A percentile compares a stretch with the other conserved stretches of the same genome.
These are phyloP conservation scores for Slavum lentiscoides DNA, from an alignment of 2,888 invertebrate species.

Conservation along the genomic window DNA sequence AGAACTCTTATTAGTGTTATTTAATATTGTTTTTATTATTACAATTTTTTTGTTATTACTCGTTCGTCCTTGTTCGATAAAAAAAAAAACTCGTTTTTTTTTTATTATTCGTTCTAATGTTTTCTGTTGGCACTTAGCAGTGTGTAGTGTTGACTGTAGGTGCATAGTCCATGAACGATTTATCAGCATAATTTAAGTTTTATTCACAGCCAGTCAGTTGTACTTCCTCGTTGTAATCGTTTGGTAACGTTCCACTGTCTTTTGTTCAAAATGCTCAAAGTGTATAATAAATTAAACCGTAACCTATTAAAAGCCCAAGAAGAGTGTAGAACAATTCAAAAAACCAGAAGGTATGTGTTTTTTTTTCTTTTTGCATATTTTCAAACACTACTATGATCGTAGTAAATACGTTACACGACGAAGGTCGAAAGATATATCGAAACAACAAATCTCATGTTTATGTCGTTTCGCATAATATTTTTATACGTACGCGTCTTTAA, in stretches of 20 bases:
- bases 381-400: not conserved
- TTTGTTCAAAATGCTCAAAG: slow-evolving; percentile 37
- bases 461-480: too few species aligned
- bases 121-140: not conserved
- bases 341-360: slow-evolving; percentile 37
- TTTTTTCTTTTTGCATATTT: not conserved
- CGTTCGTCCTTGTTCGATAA: not conserved
- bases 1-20: not conserved
- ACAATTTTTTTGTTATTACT: not conserved
- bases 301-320: slow-evolving; percentile 33
- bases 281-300: slow-evolving; percentile 41
- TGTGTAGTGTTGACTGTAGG: not conserved
- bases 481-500: too few species aligned
- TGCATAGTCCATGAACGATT: not conserved
- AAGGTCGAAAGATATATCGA: too few species aligned
- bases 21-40: not conserved
- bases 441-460: too few species aligned
- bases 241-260: not conserved
- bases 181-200: not conserved
- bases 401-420: not conserved
- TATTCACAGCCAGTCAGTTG: too few species aligned
- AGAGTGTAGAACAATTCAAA: slow-evolving; percentile 23
- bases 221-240: not conserved
- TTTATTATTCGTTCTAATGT: not conserved
- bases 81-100: not conserved